These are phyloP conservation scores for Glyphotaelius pellucidus DNA, from an alignment of 2,888 invertebrate species.

Conservation along the genomic window DNA sequence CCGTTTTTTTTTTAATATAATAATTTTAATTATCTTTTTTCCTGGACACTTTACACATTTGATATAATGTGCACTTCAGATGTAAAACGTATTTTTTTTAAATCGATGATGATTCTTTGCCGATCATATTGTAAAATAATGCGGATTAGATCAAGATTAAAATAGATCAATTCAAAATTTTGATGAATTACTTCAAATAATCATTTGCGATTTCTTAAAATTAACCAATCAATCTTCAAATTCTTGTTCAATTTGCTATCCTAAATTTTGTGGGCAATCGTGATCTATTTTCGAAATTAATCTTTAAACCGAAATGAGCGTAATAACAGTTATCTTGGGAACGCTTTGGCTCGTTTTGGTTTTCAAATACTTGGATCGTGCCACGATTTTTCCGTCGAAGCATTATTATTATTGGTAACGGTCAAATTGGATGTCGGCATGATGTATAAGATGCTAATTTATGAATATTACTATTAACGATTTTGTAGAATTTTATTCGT, in stretches of 20 bases:
- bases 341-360: slow-evolving; percentile 21
- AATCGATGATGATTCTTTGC: not conserved
- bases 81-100: not conserved
- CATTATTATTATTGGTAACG: not conserved
- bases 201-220: not conserved
- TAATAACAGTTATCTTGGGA: slow-evolving; percentile 38
- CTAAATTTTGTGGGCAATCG: not conserved
- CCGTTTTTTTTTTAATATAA: too few species aligned
- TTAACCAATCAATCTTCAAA: not conserved
- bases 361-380: slow-evolving; percentile 15
- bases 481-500: not conserved
- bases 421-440: not conserved
- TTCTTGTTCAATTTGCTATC: not conserved
- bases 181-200: not conserved
- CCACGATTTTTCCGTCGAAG: not conserved
- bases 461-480: not conserved
- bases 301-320: slow-evolving; percentile 7
- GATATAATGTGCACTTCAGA: not conserved
- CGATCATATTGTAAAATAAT: not conserved
- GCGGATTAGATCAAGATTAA: not conserved
- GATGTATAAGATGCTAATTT: not conserved
- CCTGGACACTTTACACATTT: too few species aligned
- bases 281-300: slow-evolving; percentile 24
- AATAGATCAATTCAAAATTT: not conserved
- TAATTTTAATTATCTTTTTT: too few species aligned